A percentile compares a stretch with the other conserved stretches of the same genome.
Conservation (phyloP, 64 coral and sea anemone species). For the Montipora cactus region DNA sequence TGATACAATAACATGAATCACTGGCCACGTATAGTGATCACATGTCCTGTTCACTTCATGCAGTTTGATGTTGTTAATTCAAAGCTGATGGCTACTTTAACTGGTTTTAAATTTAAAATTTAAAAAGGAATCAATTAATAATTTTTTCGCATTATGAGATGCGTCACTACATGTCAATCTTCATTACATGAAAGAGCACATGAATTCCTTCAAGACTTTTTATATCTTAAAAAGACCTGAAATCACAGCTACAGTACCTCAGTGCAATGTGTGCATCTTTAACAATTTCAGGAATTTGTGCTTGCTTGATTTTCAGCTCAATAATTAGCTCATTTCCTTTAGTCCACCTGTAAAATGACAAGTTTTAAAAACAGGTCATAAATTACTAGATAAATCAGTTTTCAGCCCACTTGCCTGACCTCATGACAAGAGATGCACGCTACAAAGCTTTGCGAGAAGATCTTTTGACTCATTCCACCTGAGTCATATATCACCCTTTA, state of each 20-base stretch:
- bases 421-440: conserved; percentile 74
- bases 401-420: conserved; percentile 19
- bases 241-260: conserved; percentile 54
- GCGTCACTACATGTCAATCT: no score
- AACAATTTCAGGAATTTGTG: conserved; percentile 78
- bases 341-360: conserved; percentile 79
- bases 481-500: not conserved
- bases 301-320: conserved; percentile 74
- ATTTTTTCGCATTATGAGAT: no score
- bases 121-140: no score
- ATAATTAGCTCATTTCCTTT: conserved; percentile 91
- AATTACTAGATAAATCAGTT: not conserved
- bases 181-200: not conserved
- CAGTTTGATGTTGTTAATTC: no score
- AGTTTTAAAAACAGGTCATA: not conserved
- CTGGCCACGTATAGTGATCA: no score
- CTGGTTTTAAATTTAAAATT: no score
- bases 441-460: conserved; percentile 73
- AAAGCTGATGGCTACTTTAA: no score
- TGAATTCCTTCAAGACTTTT: not conserved
- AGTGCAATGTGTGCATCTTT: conserved; percentile 88
- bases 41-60: no score
- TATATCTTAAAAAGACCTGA: not conserved
- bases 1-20: no score
- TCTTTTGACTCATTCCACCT: conserved; percentile 89